These are phyloP conservation scores for Dendrolimus pini DNA, from an alignment of 2,888 invertebrate species.

Conservation along the genomic window DNA sequence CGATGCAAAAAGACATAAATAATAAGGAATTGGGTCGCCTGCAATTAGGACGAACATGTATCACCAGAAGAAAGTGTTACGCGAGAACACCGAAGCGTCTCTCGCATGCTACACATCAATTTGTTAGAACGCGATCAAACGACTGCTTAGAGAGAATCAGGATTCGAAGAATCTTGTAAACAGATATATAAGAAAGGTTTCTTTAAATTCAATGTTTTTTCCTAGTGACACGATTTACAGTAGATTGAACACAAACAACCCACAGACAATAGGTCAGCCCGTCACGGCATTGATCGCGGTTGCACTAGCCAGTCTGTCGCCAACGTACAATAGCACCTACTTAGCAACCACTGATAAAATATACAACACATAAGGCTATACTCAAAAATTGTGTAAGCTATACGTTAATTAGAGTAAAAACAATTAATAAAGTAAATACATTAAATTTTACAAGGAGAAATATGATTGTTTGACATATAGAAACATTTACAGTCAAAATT, in stretches of 20 bases:
- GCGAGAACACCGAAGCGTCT: not conserved
- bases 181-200: not conserved
- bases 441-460: too few species aligned
- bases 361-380: too few species aligned
- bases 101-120: not conserved
- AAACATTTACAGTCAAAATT: too few species aligned
- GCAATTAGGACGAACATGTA: not conserved
- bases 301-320: conserved; percentile 30
- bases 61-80: not conserved
- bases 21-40: not conserved
- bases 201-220: not conserved
- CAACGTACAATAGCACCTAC: conserved; percentile 11
- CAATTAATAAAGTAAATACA: too few species aligned
- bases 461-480: too few species aligned
- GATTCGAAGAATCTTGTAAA: not conserved
- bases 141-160: not conserved
- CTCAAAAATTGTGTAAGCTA: too few species aligned
- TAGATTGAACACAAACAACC: conserved; percentile 14
- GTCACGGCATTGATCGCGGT: conserved; percentile 38
- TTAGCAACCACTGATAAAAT: not conserved
- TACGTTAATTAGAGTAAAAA: too few species aligned
- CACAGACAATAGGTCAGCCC: conserved; percentile 26
- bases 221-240: not conserved
- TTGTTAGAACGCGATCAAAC: not conserved
- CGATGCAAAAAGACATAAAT: not conserved